Base-by-base conservation (phyloP, 2,888 invertebrate genomes). In the Scotopteryx bipunctaria region DNA sequence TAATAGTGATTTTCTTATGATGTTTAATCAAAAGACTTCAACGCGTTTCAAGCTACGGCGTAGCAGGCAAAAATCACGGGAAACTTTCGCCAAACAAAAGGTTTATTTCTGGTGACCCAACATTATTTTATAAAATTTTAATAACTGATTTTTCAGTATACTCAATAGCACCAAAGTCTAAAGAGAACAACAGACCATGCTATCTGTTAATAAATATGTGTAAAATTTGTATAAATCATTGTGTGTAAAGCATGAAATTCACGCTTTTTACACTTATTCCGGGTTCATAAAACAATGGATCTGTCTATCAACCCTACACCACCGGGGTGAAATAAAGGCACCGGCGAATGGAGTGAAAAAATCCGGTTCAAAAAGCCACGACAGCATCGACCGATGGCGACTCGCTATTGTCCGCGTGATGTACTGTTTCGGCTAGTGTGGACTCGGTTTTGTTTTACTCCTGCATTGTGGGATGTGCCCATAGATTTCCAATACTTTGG, bases 361-460 rank as follows among this genome's bases (percentile, higher is more conserved):
- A 85, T 76, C 75, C 81, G 83, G 89, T 86, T 89, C 88, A 89
- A 88, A 87, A 83, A 84, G 88, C 83, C 85, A 83, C 69, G 68
- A 66, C 46, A 48, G 59, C 62, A 59, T 63, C 69, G 70, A 67
- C 59, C 72, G 67, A 64, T 69, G 70, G 75, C 76, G 82, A 81
- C 78, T 69, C 55, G 63, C 74, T 73, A 83, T 86, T 82, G 83
- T 84, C 36, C 17, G 52, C 47, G 63, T 66, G 67, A 60, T 64
- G 71, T 68, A 66, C 67, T 69, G 66, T 64, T 66, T 60, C 63
- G 64, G 76, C 78, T 69, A 78, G 78, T 63, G 67, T 68, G 72
- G 74, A 73, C 59, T 27, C 36, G 67, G 60, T 66, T 62, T 66
- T 67, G 66, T 66, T 67, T 65, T 58, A 45, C 57, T 57, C 59